Conservation (phyloP, 2,113 vertebrate genomes). For the Odontophorus gujanensis region DNA sequence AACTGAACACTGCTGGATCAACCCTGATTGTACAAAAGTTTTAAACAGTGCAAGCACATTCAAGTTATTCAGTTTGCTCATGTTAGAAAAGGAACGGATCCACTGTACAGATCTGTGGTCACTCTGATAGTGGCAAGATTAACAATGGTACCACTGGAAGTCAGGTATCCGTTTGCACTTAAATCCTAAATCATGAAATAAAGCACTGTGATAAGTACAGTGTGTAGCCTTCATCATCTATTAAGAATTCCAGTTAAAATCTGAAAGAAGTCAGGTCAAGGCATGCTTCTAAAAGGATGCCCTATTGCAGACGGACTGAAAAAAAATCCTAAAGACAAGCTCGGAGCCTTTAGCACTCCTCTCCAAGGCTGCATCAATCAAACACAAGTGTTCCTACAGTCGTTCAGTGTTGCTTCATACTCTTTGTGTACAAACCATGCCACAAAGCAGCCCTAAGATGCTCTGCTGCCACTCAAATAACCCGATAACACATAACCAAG, state of each 20-base stretch:
- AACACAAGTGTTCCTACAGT: neutral
- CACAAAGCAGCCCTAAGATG: conserved; percentile 24
- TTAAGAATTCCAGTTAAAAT: neutral
- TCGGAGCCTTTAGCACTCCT: neutral
- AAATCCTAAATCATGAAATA: neutral
- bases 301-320: neutral
- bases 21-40: neutral
- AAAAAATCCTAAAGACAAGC: neutral
- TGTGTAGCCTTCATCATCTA: neutral
- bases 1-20: neutral
- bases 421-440: conserved; percentile 39
- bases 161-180: neutral
- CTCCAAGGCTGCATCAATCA: neutral
- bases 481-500: conserved; percentile 49
- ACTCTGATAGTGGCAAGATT: neutral
- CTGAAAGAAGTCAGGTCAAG: neutral
- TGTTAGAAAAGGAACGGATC: neutral
- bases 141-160: neutral
- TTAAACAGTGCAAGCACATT: neutral
- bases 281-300: neutral
- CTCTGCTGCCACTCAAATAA: conserved; percentile 59
- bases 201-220: neutral
- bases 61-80: neutral
- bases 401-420: neutral
- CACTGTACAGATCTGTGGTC: neutral